Evolutionary conservation across 2,888 invertebrate species (phyloP).

Genomic region (Coelinius sp.): DNA sequence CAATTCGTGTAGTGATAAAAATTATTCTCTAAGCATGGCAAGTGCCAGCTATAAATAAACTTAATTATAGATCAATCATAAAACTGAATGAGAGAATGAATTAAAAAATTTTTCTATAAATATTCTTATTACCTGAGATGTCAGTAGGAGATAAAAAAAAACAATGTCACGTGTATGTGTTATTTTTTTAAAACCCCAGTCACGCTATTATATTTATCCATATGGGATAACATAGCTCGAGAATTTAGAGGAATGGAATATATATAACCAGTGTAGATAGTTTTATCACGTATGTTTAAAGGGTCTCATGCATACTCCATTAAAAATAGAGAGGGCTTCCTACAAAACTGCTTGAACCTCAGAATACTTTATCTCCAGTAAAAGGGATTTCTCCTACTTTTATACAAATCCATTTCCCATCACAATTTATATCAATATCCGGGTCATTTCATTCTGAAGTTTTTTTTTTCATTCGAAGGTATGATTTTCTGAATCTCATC

Average conservation of each 20-base stretch:
- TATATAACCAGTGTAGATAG: background rate
- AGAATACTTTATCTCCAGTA: background rate
- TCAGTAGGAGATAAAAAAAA: constrained; percentile 4
- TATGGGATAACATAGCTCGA: background rate
- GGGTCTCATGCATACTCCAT: constrained; percentile 37
- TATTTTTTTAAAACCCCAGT: background rate
- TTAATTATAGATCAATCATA: background rate
- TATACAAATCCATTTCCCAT: background rate
- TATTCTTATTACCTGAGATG: constrained; percentile 11
- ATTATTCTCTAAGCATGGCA: background rate
- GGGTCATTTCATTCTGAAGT: background rate
- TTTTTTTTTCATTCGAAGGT: background rate
- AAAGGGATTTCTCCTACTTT: background rate
- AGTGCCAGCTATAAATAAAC: background rate
- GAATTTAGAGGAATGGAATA: constrained; percentile 17
- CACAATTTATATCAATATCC: background rate
- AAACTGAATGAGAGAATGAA: background rate
- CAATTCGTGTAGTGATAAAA: background rate
- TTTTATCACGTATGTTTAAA: constrained; percentile 27
- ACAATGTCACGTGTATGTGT: constrained; percentile 2
- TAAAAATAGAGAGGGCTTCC: background rate
- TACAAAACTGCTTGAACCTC: background rate
- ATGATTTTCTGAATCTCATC: background rate
- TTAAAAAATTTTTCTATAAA: constrained; percentile 14
- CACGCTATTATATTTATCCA: background rate